Percentiles rank a stretch among this genome's conserved stretches.
Conservation (phyloP, 1,140 invertebrate genomes). For the Centruroides sculpturatus region DNA sequence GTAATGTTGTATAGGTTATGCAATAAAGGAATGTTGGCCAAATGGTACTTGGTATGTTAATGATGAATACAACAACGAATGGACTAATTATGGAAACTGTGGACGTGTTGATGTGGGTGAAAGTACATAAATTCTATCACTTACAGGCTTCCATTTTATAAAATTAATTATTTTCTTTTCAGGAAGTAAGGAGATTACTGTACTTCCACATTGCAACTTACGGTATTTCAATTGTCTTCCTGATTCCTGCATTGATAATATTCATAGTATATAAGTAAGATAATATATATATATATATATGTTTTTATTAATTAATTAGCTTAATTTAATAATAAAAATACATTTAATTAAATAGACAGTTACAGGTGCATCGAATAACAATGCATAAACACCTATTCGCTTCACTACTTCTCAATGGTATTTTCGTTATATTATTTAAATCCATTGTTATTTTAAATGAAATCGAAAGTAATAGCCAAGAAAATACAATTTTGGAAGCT, state of each 20-base stretch:
- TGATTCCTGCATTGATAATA: slow-evolving; percentile 32
- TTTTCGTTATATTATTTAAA: slow-evolving; percentile 30
- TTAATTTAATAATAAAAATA: too few species aligned
- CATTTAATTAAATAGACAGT: slow-evolving; percentile 21
- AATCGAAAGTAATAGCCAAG: slow-evolving; percentile 16
- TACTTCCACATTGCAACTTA: slow-evolving; percentile 24
- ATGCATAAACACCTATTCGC: slow-evolving; percentile 40
- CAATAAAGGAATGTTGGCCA: slow-evolving; percentile 23
- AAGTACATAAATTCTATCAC: too few species aligned
- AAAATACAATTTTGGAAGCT: slow-evolving; percentile 1
- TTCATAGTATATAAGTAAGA: slow-evolving; percentile 32
- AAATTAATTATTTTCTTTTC: not conserved
- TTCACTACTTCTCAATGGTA: slow-evolving; percentile 34
- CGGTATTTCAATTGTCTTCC: slow-evolving; percentile 27
- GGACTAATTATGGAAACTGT: slow-evolving; percentile 31
- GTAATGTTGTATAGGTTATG: slow-evolving; percentile 18
- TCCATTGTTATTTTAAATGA: slow-evolving; percentile 29
- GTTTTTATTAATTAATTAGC: too few species aligned
- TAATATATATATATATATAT: too few species aligned
- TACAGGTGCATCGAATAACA: slow-evolving; percentile 32
- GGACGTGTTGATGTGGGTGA: slow-evolving; percentile 19
- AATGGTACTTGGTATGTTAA: slow-evolving; percentile 24
- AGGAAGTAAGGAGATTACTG: slow-evolving; percentile 6
- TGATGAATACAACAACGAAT: slow-evolving; percentile 20
- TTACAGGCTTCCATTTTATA: too few species aligned